Percentiles rank a stretch among this genome's conserved stretches.
Evolutionary conservation across 2,797 vertebrate genomes (phyloP).

Genomic region (Varecia variegata): DNA sequence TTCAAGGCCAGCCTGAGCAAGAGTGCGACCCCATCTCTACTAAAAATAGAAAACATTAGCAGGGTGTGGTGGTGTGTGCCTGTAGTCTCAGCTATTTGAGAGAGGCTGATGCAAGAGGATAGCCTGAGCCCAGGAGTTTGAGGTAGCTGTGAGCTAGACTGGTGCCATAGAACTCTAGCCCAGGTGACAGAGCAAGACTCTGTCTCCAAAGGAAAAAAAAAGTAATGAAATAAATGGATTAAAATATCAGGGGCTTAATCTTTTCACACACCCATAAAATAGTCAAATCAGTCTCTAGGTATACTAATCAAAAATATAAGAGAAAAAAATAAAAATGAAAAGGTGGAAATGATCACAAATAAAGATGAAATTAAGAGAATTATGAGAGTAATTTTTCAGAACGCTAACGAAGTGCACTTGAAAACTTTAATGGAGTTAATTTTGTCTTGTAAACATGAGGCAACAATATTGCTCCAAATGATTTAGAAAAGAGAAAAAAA

Average conservation of each 20-base stretch:
- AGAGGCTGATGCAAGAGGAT: too few relatives aligned
- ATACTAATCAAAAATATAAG: background rate
- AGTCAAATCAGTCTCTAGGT: background rate
- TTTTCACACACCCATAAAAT: background rate
- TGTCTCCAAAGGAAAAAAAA: too few relatives aligned
- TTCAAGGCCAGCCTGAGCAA: too few relatives aligned
- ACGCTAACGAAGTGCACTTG: background rate
- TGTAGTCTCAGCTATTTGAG: too few relatives aligned
- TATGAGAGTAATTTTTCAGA: background rate
- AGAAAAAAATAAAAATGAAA: background rate
- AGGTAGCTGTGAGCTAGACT: too few relatives aligned
- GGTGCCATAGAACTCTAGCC: too few relatives aligned
- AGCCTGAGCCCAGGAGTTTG: too few relatives aligned
- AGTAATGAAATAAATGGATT: background rate
- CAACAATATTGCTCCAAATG: background rate
- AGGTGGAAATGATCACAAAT: background rate
- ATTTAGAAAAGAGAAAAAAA: background rate
- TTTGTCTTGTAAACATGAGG: background rate
- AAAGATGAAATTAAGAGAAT: background rate
- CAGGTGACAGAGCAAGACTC: too few relatives aligned
- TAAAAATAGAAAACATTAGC: too few relatives aligned
- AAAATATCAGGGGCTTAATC: background rate
- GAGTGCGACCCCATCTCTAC: too few relatives aligned
- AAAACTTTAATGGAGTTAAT: background rate
- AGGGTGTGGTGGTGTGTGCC: too few relatives aligned